A percentile compares a stretch with the other conserved stretches of the same genome.
These are phyloP conservation scores for Tiliacea aurago DNA, from an alignment of 2,888 invertebrate genomes.

Conservation along the genomic window DNA sequence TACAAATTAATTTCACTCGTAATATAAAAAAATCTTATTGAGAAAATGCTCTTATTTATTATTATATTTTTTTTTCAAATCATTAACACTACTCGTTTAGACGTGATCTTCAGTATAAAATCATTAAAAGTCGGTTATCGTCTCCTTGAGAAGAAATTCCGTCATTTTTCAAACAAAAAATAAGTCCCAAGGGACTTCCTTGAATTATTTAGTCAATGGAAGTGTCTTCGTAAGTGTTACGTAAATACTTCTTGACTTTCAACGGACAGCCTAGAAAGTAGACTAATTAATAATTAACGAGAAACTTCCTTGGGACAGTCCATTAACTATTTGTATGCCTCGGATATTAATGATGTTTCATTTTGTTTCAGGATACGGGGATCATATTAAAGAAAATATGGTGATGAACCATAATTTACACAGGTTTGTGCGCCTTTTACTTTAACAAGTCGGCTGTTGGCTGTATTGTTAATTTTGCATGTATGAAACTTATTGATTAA, in stretches of 20 bases:
- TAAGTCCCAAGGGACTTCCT: neutral
- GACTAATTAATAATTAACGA: constrained; percentile 30
- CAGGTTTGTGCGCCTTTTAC: constrained; percentile 76
- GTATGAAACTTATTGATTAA: no score
- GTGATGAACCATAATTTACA: constrained; percentile 88
- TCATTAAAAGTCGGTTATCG: no score
- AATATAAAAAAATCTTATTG: no score
- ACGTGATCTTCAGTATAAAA: no score
- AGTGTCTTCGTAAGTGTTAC: constrained; percentile 12
- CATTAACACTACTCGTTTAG: no score
- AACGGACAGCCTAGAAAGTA: constrained; percentile 11
- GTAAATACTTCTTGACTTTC: constrained; percentile 16
- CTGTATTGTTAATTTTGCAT: neutral
- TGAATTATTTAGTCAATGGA: constrained; percentile 31
- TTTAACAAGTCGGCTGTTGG: no score
- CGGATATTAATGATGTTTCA: constrained; percentile 23
- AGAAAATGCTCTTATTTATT: no score
- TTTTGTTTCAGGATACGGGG: constrained; percentile 86
- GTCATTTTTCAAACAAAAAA: neutral
- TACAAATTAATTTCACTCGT: no score
- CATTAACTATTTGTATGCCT: constrained; percentile 12
- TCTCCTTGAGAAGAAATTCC: neutral
- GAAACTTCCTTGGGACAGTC: constrained; percentile 10
- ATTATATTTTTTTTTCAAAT: no score
- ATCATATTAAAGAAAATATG: constrained; percentile 88